Evolutionary conservation across 2,888 invertebrate species (phyloP), one percentile per base, ranked within the genome.

Genomic region (Willowsia nigromaculata): DNA sequence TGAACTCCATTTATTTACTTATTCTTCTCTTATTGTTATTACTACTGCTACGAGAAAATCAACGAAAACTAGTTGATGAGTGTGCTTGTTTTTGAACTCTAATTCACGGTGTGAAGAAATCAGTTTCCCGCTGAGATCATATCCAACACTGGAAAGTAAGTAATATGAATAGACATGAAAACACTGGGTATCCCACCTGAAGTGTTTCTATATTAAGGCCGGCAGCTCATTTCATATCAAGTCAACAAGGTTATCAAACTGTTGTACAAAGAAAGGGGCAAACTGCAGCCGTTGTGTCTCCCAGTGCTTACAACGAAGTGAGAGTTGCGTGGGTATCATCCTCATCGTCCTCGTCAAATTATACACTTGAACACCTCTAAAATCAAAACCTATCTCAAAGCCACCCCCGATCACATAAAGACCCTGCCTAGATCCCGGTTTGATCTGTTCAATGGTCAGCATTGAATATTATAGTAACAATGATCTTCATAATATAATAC

Each of bases 81-180:
- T 43, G 43, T 85, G 85, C 85, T 85, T 85, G 85, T 85, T 85
- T 85, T 85, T 85, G 43, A 81, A 37, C 43, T 74, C 50, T 90
- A 90, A 91, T 88, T 91, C 91, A 91, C 86, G 91, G 91, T 90
- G 92, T 91, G 92, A 92, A 91, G 90, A 91, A 92, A 92, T 92
- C 91, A 91, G 91, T 56, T 90, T 88, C 92, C 91, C 91, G 91
- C 92, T 92, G 92, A 91, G 91, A 86, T 91, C 89, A 88, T 89
- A 91, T 91, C 90, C 90, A 91, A 91, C 92, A 91, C 86, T 76
- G 90, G 80, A 89, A 90, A 85, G 27, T 68, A 37, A 18, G 37
- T 15, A 37, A 68, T 68, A 18, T 74, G 82, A 25, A 43, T 74
- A 43, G 40, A 74, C 40, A 47, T 43, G 71, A 74, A 88, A 80